Evolutionary conservation across 2,888 invertebrate genomes (phyloP), one percentile per base, ranked within the genome.

Genomic region (Sinohyriopsis cumingii): DNA sequence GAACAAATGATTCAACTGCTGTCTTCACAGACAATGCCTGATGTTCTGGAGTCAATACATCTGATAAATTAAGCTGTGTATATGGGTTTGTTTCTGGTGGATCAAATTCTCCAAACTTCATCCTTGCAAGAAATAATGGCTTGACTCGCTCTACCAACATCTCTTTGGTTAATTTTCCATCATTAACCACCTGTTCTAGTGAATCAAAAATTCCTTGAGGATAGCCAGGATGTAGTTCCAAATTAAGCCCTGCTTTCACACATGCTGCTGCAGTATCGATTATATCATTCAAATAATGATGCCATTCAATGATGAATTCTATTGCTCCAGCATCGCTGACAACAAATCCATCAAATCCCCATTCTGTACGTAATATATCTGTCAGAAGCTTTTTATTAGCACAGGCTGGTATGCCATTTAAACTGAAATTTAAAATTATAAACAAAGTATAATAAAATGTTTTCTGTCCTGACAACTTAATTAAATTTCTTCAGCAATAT

Each of bases 361-460:
- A 87, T 33, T 80, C 74, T 18, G 71, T 72, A 7, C 87, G 68
- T 9, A 86, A 68, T 59, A 86, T 74, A 55, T 84, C 83, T 1
- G 84, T 85, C 68, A 87, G 66, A 20, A 87, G 72, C 55, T 72
- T 63, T 64, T 81, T 81, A 73, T 86, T 83, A 53, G 81, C 83
- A 80, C 87, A 87, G 1, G 87, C 82, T 33, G 87, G 87, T 20
- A 87, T 65, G 22, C 86, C 87, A 74, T 86, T 85, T 4, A 87
- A 72, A 71, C 86, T 86, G 76, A n/a, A 63, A 67, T 45, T 15
- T 45, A 45, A 45, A 45, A 45, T 45, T 45, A 24, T 24, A 59
- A 12, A 59, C 18, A 59, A 59, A 59, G 24, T 57, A 15, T 2
- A 59, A 59, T 15, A 22, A 59, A 19, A 59, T 18, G 4, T 12